Conservation (phyloP, 2,113 vertebrate species). For the Rhinoderma darwinii region DNA sequence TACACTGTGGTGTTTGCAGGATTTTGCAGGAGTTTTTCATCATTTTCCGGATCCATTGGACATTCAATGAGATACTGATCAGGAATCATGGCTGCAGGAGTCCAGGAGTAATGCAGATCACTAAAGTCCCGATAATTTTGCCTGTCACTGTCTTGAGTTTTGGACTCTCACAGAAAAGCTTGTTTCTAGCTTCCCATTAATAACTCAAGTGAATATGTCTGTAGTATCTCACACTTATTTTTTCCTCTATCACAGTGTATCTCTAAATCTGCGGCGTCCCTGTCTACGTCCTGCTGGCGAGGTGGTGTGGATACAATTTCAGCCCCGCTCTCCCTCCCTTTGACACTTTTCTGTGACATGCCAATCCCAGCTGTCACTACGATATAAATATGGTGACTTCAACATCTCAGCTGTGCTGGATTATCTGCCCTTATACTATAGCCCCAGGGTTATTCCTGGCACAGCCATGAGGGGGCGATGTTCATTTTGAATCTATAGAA, state of each 20-base stretch:
- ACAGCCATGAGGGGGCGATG: background rate
- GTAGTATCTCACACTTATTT: background rate
- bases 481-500: background rate
- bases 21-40: conserved; percentile 64
- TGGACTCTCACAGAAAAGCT: background rate
- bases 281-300: background rate
- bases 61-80: conserved; percentile 78
- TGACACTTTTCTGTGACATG: conserved; percentile 30
- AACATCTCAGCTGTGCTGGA: conserved; percentile 16
- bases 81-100: conserved; percentile 54
- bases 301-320: conserved; percentile 45
- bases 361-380: conserved; percentile 27
- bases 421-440: background rate
- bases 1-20: conserved; percentile 55
- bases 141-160: background rate
- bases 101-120: background rate
- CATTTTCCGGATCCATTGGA: conserved; percentile 68
- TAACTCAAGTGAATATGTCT: background rate
- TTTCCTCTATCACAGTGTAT: background rate
- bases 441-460: background rate
- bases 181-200: background rate
- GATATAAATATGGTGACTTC: conserved; percentile 25
- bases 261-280: background rate
- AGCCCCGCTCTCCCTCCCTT: background rate
- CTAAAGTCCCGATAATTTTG: background rate